Evolutionary conservation across 1,140 invertebrate genomes (phyloP), one percentile per base, ranked within the genome.

Genomic region (Archegozetes longisetosus): DNA sequence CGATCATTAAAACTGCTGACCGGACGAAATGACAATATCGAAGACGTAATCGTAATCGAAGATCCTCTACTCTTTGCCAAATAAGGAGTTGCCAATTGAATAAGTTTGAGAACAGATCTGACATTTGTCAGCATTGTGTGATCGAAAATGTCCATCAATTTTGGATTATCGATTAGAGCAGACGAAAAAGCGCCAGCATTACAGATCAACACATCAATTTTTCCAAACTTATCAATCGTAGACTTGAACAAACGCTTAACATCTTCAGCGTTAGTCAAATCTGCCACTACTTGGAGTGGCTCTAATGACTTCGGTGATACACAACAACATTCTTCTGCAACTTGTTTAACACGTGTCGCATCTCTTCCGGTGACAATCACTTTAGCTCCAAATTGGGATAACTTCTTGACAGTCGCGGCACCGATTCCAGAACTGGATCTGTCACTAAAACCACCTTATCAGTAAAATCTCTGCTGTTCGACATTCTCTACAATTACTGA

Each of bases 151-250:
- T 53, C 25, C 51, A 53, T 20, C 51, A 53, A 26, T 22, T 26
- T 20, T 12, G 51, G 51, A 22, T 53, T 53, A 26, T 53, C 51
- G 51, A 53, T 53, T 26, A 53, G 22, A 22, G 51, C 51, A 12
- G 51, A 53, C 13, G 51, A 12, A 22, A 53, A 53, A 26, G 22
- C 25, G 12, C 60, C 60, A 46, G 59, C 60, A 62, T 61, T 61
- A 29, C 23, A 26, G 4, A 62, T 60, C 27, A 61, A n/a, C 6
- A 61, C 59, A 62, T 61, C 60, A n/a, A 61, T 13, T 49, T 91
- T 90, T 52, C 94, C 94, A 76, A 98, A 98, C 72, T 85, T 84
- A 48, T 84, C 79, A 0, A 96, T 82, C 12, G 91, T 84, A 62
- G 80, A 79, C 65, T 92, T 79, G 23, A 98, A 82, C n/a, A 92